Conservation (phyloP, 2,113 vertebrate genomes). For the Naja naja region DNA sequence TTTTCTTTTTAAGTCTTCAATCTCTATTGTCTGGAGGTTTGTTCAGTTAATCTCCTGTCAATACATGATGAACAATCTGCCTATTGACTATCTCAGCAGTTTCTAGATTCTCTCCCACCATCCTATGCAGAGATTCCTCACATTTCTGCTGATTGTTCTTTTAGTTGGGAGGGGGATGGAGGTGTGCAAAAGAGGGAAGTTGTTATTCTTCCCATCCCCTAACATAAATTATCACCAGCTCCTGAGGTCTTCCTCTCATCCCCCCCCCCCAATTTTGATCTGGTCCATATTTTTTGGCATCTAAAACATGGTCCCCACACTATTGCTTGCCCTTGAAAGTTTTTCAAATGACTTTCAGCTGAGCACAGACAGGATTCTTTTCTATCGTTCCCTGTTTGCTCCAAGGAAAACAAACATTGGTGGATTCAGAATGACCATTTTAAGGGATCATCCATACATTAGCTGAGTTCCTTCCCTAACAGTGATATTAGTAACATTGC, state of each 20-base stretch:
- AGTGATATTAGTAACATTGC: background rate
- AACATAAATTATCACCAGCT: slow-evolving; percentile 38
- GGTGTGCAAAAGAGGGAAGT: slow-evolving; percentile 24
- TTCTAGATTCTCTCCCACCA: slow-evolving; percentile 67
- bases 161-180: slow-evolving; percentile 60
- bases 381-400: slow-evolving; percentile 53
- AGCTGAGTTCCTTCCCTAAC: slow-evolving; percentile 17
- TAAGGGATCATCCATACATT: slow-evolving; percentile 64
- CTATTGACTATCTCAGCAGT: slow-evolving; percentile 76
- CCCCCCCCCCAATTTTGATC: slow-evolving; percentile 3
- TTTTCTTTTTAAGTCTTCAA: slow-evolving; percentile 70
- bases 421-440: slow-evolving; percentile 63
- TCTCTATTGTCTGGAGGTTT: slow-evolving; percentile 75
- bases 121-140: slow-evolving; percentile 70
- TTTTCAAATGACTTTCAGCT: slow-evolving; percentile 50
- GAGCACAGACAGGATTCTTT: slow-evolving; percentile 13
- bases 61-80: slow-evolving; percentile 74
- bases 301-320: slow-evolving; percentile 61
- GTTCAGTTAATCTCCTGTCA: slow-evolving; percentile 77
- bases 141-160: slow-evolving; percentile 74
- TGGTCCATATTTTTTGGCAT: slow-evolving; percentile 63
- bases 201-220: slow-evolving; percentile 55
- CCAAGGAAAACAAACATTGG: slow-evolving; percentile 59
- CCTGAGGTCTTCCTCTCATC: slow-evolving; percentile 9
- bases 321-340: slow-evolving; percentile 55